Conservation (phyloP, 2,797 vertebrate species). For the Sternotherus odoratus region DNA sequence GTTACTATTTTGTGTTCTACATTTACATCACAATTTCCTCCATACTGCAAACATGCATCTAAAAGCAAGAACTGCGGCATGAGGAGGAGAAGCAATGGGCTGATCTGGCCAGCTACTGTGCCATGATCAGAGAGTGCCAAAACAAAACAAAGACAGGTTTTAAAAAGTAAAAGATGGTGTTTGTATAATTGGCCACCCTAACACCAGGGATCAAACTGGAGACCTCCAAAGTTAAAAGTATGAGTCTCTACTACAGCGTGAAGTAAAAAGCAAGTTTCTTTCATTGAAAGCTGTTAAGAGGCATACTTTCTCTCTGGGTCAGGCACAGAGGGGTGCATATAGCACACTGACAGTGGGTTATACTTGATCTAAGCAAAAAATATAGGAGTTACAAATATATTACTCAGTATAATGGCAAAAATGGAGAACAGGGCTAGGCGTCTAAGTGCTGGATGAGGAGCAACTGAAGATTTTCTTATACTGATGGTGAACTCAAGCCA, state of each 20-base stretch:
- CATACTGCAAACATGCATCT: not conserved
- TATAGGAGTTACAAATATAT: not conserved
- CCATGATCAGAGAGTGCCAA: not conserved
- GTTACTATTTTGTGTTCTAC: not conserved
- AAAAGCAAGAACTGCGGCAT: not conserved
- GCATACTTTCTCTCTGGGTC: not conserved
- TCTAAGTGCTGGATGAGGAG: not conserved
- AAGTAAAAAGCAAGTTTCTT: not conserved
- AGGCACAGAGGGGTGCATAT: not conserved
- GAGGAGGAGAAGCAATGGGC: not conserved
- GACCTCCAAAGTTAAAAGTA: not conserved
- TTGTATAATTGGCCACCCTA: not conserved
- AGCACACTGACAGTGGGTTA: not conserved
- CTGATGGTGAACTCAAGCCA: not conserved
- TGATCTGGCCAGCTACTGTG: not conserved
- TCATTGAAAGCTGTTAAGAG: not conserved
- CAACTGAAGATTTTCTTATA: not conserved
- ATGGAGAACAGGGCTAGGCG: fast-evolving
- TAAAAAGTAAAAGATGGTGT: fast-evolving
- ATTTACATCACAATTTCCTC: not conserved
- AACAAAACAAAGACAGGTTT: not conserved
- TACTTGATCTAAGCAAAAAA: not conserved
- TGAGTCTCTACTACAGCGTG: not conserved
- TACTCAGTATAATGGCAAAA: not conserved
- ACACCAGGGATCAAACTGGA: fast-evolving